phyloP scores from a whole-genome alignment of 2,797 vertebrate species.

The Calcarius lapponicus region DNA sequence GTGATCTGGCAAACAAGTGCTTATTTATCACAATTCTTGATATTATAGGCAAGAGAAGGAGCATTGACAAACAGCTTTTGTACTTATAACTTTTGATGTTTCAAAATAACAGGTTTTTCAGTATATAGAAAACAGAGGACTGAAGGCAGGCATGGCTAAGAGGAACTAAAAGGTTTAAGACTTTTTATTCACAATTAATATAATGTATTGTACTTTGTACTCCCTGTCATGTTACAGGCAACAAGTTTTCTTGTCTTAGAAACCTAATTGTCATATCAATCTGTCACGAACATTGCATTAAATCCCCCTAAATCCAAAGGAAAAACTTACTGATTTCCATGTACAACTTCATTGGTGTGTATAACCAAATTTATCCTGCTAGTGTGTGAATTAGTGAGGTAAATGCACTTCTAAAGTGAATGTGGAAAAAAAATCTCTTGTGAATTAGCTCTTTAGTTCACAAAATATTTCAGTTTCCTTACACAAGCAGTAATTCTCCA shows the following conservation, averaged over 20 bases:
- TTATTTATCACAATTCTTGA: neutral
- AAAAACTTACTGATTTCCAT: neutral
- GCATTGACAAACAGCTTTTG: neutral
- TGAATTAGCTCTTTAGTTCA: neutral
- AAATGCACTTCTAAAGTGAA: neutral
- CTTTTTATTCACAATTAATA: neutral
- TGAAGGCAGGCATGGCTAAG: neutral
- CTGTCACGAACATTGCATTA: neutral
- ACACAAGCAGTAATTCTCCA: neutral
- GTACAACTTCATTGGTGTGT: neutral
- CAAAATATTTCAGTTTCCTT: neutral
- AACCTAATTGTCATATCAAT: neutral
- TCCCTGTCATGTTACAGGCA: neutral
- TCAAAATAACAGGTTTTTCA: neutral
- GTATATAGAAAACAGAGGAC: neutral
- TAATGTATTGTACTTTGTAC: neutral
- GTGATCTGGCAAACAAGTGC: neutral
- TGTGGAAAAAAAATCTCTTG: neutral
- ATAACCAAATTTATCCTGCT: neutral
- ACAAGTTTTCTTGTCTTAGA: neutral
- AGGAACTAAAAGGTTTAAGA: neutral
- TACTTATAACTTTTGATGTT: neutral
- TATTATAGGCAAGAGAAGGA: neutral
- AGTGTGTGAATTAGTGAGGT: neutral
- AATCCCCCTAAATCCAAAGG: neutral